Percentiles rank a stretch among this genome's conserved stretches.
Conservation (phyloP, 2,888 invertebrate species). For the Plebejus argus region DNA sequence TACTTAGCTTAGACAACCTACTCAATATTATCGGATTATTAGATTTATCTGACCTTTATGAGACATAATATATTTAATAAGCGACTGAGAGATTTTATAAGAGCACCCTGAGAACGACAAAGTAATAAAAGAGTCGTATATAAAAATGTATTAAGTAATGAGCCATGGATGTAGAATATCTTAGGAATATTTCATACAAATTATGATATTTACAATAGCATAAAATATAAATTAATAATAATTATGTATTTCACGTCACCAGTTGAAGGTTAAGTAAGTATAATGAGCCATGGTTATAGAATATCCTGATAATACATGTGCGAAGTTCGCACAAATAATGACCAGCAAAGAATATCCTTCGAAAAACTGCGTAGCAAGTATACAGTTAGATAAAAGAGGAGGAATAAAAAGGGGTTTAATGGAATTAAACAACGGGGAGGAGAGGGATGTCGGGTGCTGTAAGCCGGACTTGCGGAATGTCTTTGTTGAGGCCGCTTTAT, state of each 20-base stretch:
- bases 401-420: conserved; percentile 79
- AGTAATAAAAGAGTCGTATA: not conserved
- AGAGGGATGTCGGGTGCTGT: conserved; percentile 52
- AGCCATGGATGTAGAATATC: not conserved
- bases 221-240: no score
- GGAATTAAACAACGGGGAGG: conserved; percentile 73
- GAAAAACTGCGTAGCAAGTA: conserved; percentile 61
- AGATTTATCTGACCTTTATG: not conserved
- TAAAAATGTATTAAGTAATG: not conserved
- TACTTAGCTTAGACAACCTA: not conserved
- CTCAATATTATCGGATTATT: not conserved
- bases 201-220: not conserved
- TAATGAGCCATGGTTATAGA: no score
- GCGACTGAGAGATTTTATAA: not conserved
- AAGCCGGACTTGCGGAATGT: conserved; percentile 75
- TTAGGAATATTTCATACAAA: no score
- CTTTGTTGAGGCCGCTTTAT: conserved; percentile 56
- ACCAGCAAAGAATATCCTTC: not conserved
- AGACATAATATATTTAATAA: not conserved
- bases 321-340: not conserved
- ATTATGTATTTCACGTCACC: no score
- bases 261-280: no score
- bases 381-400: conserved; percentile 76
- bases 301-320: no score
- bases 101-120: not conserved